Conservation (phyloP, 2,888 invertebrate genomes). For the Esperia sulphurella region DNA sequence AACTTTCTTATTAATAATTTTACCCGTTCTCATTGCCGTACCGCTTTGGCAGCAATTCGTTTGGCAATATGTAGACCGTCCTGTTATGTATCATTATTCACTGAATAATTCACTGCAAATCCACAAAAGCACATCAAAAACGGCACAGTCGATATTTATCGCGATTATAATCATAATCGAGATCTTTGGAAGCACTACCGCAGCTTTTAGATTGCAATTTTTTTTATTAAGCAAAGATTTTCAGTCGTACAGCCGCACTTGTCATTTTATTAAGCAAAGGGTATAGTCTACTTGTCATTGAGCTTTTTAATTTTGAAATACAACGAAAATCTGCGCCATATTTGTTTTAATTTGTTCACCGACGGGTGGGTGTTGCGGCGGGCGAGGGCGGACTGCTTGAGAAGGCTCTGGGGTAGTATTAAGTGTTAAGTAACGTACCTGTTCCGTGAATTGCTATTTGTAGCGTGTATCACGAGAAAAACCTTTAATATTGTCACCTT, state of each 20-base stretch:
- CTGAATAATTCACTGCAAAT: background rate
- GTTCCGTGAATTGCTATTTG: no score
- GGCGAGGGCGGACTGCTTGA: constrained; percentile 52
- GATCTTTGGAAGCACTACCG: constrained; percentile 5
- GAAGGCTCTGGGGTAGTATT: constrained; percentile 1
- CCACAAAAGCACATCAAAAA: constrained; percentile 4
- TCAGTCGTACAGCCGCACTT: background rate
- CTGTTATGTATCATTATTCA: constrained; percentile 65
- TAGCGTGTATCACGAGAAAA: no score
- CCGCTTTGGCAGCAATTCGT: constrained; percentile 69
- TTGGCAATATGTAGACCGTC: constrained; percentile 72
- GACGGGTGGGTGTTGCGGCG: constrained; percentile 47
- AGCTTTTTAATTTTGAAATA: background rate
- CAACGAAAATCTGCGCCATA: constrained; percentile 46
- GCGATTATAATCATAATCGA: constrained; percentile 13
- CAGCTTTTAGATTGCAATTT: constrained; percentile 3
- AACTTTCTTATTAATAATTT: constrained; percentile 16
- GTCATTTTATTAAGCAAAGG: background rate
- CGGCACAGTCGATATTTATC: constrained; percentile 8
- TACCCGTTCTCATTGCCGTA: constrained; percentile 66
- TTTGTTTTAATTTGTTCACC: constrained; percentile 5
- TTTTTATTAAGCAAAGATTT: background rate
- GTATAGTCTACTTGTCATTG: background rate
- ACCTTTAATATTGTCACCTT: no score
- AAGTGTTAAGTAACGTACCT: no score